Evolutionary conservation across 2,888 invertebrate genomes (phyloP).

Genomic region (Phytoseiulus persimilis): DNA sequence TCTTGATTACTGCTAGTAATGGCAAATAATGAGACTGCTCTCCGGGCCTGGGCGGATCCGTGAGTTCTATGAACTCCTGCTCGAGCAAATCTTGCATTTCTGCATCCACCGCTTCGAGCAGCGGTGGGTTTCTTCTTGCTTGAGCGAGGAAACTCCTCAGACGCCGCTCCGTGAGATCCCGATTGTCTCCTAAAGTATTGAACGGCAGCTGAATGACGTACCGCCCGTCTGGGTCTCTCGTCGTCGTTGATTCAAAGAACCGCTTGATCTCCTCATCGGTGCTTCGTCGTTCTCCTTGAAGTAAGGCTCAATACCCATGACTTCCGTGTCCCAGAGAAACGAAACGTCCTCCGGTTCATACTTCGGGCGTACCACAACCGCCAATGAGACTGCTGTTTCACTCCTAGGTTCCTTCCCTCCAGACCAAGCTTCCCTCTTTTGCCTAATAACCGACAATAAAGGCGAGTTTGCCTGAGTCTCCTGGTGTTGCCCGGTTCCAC

Average conservation of each 20-base stretch:
- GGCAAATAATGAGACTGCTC: neutral
- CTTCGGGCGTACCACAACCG: neutral
- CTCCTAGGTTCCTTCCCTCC: neutral
- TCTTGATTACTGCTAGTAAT: neutral
- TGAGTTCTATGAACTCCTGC: neutral
- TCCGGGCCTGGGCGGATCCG: neutral
- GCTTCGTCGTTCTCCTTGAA: neutral
- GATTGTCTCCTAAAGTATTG: neutral
- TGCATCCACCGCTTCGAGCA: too few relatives aligned
- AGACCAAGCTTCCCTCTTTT: neutral
- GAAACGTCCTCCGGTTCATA: neutral
- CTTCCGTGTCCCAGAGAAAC: neutral
- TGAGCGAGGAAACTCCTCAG: too few relatives aligned
- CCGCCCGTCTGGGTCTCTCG: neutral
- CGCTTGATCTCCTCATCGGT: neutral
- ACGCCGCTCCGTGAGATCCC: neutral
- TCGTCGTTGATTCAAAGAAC: neutral
- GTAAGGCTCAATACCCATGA: neutral
- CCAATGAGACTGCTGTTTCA: neutral
- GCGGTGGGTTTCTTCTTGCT: too few relatives aligned
- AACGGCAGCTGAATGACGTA: neutral
- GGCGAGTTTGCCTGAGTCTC: slow-evolving; percentile 51
- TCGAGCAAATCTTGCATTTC: too few relatives aligned
- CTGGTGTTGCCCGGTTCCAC: slow-evolving; percentile 54
- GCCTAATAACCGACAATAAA: slow-evolving; percentile 42